A percentile compares a stretch with the other conserved stretches of the same genome.
Conservation (phyloP, 2,888 invertebrate species). For the Tipula unca region DNA sequence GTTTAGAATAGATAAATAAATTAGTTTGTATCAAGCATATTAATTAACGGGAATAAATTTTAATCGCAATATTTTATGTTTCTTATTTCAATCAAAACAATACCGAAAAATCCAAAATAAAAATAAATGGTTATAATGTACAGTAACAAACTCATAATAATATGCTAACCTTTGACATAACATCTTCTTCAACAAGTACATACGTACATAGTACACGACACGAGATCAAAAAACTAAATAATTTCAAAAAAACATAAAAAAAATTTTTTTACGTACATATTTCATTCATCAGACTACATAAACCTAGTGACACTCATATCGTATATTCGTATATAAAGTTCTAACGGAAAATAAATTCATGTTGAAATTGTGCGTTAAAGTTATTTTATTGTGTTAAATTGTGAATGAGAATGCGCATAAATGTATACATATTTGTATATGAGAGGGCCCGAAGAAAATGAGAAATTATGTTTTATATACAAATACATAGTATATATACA, state of each 20-base stretch:
- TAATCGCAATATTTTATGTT: background rate
- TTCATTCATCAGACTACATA: background rate
- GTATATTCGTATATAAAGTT: background rate
- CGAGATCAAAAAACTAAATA: background rate
- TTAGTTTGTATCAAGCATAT: background rate
- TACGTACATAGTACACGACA: background rate
- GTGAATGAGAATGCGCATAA: background rate
- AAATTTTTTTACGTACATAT: background rate
- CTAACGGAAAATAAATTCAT: background rate
- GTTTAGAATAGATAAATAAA: background rate
- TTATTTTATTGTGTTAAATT: background rate
- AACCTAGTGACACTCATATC: background rate
- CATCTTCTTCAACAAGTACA: background rate
- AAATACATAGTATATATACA: background rate
- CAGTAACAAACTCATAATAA: background rate
- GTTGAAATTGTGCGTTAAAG: background rate
- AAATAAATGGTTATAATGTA: background rate
- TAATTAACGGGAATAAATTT: background rate
- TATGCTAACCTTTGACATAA: background rate
- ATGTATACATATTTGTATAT: background rate
- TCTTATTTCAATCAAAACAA: background rate
- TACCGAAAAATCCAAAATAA: background rate
- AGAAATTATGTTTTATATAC: background rate
- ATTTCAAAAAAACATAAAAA: background rate
- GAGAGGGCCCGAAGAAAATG: background rate